Percentiles rank a stretch among this genome's conserved stretches.
Evolutionary conservation across 1,140 invertebrate species (phyloP).

Genomic region (Cyphomyrmex costatus): DNA sequence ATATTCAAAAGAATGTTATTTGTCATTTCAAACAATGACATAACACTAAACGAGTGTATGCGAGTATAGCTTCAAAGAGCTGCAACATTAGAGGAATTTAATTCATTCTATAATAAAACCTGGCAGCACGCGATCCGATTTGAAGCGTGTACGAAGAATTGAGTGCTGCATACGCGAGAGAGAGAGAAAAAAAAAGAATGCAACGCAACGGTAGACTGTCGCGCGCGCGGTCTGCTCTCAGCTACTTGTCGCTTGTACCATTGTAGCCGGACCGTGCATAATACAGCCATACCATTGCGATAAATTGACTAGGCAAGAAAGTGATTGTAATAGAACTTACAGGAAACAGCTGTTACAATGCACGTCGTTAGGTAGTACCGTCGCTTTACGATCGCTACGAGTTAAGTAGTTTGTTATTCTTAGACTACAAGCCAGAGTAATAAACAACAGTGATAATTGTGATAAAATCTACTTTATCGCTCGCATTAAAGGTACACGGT

Average conservation of each 20-base stretch:
- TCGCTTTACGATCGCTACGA: constrained; percentile 64
- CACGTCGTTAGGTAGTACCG: constrained; percentile 64
- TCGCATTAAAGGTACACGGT: constrained; percentile 64
- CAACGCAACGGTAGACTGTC: constrained; percentile 39
- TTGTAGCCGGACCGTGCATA: constrained; percentile 48
- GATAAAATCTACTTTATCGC: constrained; percentile 70
- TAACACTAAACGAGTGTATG: background rate
- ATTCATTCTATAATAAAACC: background rate
- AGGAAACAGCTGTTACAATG: constrained; percentile 71
- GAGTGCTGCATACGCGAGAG: background rate
- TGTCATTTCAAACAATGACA: constrained; percentile 1
- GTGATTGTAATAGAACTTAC: constrained; percentile 69
- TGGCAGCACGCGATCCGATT: background rate
- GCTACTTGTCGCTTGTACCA: constrained; percentile 54
- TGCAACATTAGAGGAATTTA: background rate
- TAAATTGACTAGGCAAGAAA: constrained; percentile 63
- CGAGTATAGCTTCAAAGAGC: background rate
- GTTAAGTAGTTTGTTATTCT: constrained; percentile 67
- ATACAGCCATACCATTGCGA: constrained; percentile 59
- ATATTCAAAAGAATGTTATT: constrained; percentile 12
- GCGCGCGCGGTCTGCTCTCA: constrained; percentile 15
- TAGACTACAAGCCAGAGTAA: constrained; percentile 48
- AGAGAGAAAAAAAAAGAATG: background rate
- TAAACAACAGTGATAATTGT: constrained; percentile 70
- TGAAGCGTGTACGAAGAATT: constrained; percentile 32